phyloP scores from a whole-genome alignment of 2,888 invertebrate species.

The Nemapogon koenigi region DNA sequence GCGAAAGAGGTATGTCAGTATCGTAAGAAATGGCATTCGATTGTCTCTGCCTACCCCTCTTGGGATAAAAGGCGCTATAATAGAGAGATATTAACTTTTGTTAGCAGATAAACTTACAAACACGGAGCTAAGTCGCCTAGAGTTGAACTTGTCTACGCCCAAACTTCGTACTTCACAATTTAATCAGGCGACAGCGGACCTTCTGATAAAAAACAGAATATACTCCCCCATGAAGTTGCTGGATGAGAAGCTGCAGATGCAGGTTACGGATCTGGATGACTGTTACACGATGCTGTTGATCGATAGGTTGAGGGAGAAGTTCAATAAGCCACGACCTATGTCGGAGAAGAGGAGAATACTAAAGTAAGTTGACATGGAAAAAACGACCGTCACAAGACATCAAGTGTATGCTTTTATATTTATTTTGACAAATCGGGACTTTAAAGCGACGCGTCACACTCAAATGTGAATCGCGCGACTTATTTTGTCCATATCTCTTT shows the following conservation, averaged over 20 bases:
- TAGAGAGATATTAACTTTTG: too few relatives aligned
- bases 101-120: slow-evolving; percentile 12
- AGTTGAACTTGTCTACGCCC: slow-evolving; percentile 32
- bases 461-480: too few relatives aligned
- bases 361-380: too few relatives aligned
- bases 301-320: slow-evolving; percentile 23
- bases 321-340: slow-evolving; percentile 36
- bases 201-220: slow-evolving; percentile 11
- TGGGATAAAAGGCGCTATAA: too few relatives aligned
- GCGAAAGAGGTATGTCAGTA: too few relatives aligned
- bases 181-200: not conserved
- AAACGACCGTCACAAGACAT: too few relatives aligned
- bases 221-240: slow-evolving; percentile 35
- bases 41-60: too few relatives aligned
- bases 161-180: slow-evolving; percentile 3
- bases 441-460: too few relatives aligned
- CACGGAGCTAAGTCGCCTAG: slow-evolving; percentile 23
- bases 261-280: slow-evolving; percentile 14
- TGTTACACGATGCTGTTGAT: slow-evolving; percentile 20
- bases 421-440: too few relatives aligned
- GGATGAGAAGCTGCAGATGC: slow-evolving; percentile 26
- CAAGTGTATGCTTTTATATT: too few relatives aligned
- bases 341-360: slow-evolving; percentile 35
- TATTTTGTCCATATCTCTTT: too few relatives aligned
- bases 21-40: too few relatives aligned